Conservation (phyloP, 2,888 invertebrate genomes). For the Diplolepis rosae region DNA sequence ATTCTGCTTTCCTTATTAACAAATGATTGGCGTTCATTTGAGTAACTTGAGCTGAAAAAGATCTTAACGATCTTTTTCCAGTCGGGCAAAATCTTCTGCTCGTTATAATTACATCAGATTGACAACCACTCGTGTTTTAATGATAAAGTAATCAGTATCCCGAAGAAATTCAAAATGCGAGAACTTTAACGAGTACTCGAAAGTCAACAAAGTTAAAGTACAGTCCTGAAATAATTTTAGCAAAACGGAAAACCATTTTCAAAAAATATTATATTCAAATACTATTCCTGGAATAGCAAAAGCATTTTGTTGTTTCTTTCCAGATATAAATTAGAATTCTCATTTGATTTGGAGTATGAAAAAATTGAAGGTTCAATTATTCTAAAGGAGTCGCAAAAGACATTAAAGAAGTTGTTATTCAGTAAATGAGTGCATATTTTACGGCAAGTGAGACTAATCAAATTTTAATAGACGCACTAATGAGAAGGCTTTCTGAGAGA, state of each 20-base stretch:
- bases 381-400: too few species aligned
- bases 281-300: too few species aligned
- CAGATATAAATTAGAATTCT: too few species aligned
- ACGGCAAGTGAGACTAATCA: constrained; percentile 62
- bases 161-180: constrained; percentile 41
- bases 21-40: constrained; percentile 15
- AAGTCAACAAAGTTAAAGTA: constrained; percentile 49
- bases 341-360: too few species aligned
- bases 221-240: constrained; percentile 50
- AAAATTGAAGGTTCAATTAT: too few species aligned
- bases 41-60: background rate
- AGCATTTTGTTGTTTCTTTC: too few species aligned
- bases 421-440: constrained; percentile 42
- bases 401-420: too few species aligned
- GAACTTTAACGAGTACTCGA: constrained; percentile 47
- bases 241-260: constrained; percentile 44
- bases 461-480: constrained; percentile 71
- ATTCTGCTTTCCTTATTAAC: background rate
- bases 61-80: background rate
- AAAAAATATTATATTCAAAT: too few species aligned
- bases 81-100: background rate
- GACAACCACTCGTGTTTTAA: constrained; percentile 16
- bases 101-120: constrained; percentile 11
- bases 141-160: constrained; percentile 28
- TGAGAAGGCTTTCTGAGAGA: constrained; percentile 59